phyloP scores from a whole-genome alignment of 2,113 vertebrate genomes.

The Carassius carassius region DNA sequence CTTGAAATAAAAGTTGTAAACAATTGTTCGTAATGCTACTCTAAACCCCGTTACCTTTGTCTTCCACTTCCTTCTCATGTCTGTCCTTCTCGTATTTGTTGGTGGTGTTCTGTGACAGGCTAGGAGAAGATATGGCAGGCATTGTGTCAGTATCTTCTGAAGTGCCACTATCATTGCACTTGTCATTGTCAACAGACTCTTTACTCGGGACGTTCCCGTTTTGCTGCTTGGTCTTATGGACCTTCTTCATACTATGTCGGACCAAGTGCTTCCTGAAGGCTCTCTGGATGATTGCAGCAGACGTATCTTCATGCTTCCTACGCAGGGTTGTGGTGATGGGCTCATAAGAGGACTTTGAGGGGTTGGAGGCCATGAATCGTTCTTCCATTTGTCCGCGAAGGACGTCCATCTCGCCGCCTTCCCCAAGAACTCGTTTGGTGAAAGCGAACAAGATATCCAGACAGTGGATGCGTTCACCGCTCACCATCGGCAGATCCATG shows the following conservation, averaged over 20 bases:
- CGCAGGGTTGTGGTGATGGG: slow-evolving; percentile 94
- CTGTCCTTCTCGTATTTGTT: slow-evolving; percentile 92
- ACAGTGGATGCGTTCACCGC: slow-evolving; percentile 94
- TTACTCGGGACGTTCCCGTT: slow-evolving; percentile 76
- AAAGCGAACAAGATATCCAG: slow-evolving; percentile 98
- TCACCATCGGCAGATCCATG: slow-evolving; percentile 96
- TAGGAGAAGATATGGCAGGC: slow-evolving; percentile 80
- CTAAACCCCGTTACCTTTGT: slow-evolving; percentile 77
- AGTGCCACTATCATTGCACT: slow-evolving; percentile 76
- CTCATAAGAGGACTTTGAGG: slow-evolving; percentile 93
- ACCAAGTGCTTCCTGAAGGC: slow-evolving; percentile 79
- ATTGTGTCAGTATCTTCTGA: slow-evolving; percentile 82
- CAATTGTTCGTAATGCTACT: slow-evolving; percentile 67
- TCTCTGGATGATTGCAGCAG: slow-evolving; percentile 88
- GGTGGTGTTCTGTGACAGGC: slow-evolving; percentile 80
- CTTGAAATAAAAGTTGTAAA: slow-evolving; percentile 84
- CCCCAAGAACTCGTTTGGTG: slow-evolving; percentile 94
- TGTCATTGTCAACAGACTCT: slow-evolving; percentile 78
- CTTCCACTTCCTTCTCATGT: slow-evolving; percentile 88
- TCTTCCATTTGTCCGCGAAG: slow-evolving; percentile 96
- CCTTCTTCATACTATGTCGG: slow-evolving; percentile 69
- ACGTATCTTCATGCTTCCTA: slow-evolving; percentile 87
- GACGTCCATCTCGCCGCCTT: slow-evolving; percentile 89
- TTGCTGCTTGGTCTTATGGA: slow-evolving; percentile 67
- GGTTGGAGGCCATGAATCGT: slow-evolving; percentile 93